Conservation (phyloP, 2,113 vertebrate species). For the Amblyornis subalaris region DNA sequence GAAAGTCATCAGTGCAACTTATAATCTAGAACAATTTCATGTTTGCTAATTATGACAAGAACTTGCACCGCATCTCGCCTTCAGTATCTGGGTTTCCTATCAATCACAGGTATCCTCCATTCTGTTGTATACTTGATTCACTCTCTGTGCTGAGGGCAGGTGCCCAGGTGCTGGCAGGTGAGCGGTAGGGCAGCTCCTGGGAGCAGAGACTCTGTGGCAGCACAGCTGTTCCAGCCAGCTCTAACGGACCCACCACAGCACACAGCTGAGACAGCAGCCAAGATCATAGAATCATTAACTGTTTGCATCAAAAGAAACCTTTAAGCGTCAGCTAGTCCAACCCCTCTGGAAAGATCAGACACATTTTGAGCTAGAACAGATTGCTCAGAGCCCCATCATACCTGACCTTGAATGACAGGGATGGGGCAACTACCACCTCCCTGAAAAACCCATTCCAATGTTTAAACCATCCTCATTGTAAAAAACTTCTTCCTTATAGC, state of each 20-base stretch:
- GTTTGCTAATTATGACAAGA: background rate
- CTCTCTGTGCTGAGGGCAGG: background rate
- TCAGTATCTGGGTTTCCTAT: background rate
- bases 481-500: background rate
- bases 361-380: background rate
- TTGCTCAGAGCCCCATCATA: background rate
- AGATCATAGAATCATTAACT: background rate
- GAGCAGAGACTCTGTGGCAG: background rate
- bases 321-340: background rate
- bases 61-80: background rate
- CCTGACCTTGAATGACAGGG: background rate
- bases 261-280: background rate
- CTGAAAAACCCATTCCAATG: background rate
- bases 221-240: background rate
- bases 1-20: background rate
- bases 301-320: too few relatives aligned
- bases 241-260: rapidly evolving
- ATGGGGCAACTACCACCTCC: too few relatives aligned
- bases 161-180: background rate
- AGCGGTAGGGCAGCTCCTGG: background rate
- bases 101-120: background rate
- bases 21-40: background rate
- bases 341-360: background rate
- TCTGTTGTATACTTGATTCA: background rate
- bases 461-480: background rate